phyloP scores from a whole-genome alignment of 1,140 invertebrate genomes.

The Plectrocnemia conspersa region DNA sequence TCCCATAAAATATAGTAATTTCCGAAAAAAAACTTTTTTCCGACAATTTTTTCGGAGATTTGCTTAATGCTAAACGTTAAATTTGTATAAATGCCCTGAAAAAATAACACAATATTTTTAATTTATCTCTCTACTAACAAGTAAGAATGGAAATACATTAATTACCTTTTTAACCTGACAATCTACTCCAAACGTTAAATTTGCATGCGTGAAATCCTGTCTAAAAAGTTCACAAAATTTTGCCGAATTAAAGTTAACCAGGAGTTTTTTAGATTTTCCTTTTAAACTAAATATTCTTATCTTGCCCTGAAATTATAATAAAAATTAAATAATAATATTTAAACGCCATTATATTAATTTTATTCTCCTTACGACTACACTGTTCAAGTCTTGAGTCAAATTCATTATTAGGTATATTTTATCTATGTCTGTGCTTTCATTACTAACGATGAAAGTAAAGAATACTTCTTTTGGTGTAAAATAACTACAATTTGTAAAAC shows the following conservation, averaged over 20 bases:
- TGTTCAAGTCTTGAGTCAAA: too few relatives aligned
- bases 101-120: slow-evolving; percentile 2
- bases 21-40: slow-evolving; percentile 17
- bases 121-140: background rate
- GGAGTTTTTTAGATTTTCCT: slow-evolving; percentile 1
- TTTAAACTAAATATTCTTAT: background rate
- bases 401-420: too few relatives aligned
- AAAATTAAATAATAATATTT: background rate
- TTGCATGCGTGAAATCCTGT: background rate
- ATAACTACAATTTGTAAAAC: too few relatives aligned
- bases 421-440: background rate
- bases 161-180: background rate
- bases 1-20: background rate
- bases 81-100: slow-evolving; percentile 3
- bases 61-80: background rate
- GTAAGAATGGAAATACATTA: background rate
- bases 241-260: slow-evolving; percentile 1
- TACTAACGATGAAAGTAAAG: too few relatives aligned
- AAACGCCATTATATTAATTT: background rate
- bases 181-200: background rate
- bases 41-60: background rate
- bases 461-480: too few relatives aligned
- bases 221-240: slow-evolving; percentile 11
- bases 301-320: slow-evolving; percentile 1
- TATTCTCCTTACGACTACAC: background rate